Conservation (phyloP, 2,113 vertebrate genomes). For the Triplophysa tibetana region DNA sequence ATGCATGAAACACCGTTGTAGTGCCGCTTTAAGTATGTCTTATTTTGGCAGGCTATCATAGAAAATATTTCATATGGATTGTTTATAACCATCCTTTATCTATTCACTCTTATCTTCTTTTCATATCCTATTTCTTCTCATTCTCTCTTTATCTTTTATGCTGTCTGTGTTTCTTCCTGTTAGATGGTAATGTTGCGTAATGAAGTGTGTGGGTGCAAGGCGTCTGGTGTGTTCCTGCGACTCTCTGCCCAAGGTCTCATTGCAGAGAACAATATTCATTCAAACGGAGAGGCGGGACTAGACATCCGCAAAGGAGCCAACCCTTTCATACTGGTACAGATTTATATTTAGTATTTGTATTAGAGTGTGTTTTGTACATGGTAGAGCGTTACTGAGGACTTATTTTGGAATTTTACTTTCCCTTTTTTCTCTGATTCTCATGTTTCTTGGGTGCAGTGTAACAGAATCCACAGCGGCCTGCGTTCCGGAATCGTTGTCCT, state of each 20-base stretch:
- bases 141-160: not conserved
- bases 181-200: constrained; percentile 87
- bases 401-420: not conserved
- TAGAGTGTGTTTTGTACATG: not conserved
- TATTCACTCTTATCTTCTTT: not conserved
- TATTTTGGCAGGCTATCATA: not conserved
- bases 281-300: constrained; percentile 81
- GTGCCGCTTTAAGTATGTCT: too few species aligned
- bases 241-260: constrained; percentile 84
- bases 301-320: constrained; percentile 85
- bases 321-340: constrained; percentile 81
- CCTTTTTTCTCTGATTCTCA: constrained; percentile 22
- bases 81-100: not conserved
- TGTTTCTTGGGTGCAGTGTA: constrained; percentile 76
- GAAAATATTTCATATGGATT: not conserved
- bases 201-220: constrained; percentile 82
- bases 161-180: constrained; percentile 36
- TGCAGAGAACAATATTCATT: constrained; percentile 85
- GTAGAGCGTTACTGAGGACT: not conserved
- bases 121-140: not conserved
- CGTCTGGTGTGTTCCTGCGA: constrained; percentile 83
- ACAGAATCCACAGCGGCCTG: constrained; percentile 90
- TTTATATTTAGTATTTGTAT: not conserved
- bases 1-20: too few species aligned
- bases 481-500: constrained; percentile 88